Base-by-base conservation (phyloP, 1,140 invertebrate species). In the Apis mellifera region DNA sequence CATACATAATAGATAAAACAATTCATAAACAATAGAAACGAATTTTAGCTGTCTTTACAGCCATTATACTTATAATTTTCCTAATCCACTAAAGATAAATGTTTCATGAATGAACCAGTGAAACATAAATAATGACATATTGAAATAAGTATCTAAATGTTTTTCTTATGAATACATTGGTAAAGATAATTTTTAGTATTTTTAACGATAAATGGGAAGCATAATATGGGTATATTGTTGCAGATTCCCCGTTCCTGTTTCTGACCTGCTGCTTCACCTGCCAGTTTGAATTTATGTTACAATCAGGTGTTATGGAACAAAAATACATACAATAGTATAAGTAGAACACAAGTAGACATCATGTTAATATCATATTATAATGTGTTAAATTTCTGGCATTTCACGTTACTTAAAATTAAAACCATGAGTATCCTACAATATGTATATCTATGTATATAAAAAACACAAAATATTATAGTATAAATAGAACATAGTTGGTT, bases 261-360 rank as follows among this genome's bases (percentile, higher is more conserved):
- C 76, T 89, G 84, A 89, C 84, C 89, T 79, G 81, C 88, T 87
- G 89, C 89, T 87, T 89, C 90, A 88, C 90, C 90, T 90, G 89
- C 68, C 91, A 84, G 84, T 84, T 84, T 87, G 32, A 89, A 89
- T 85, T 89, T 88, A 83, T 89, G 77, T 90, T 90, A 90, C 86
- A 89, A 88, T 89, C 79, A 86, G 83, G 73, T 83, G 85, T 89
- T 86, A 91, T 86, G 85, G 82, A 85, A 90, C 89, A 92, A 87
- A 89, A 92, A 90, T 91, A 91, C 89, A 90, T 87, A 91, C 86
- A 82, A 74, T 89, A 86, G 77, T 89, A 89, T 88, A 90, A 90
- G 85, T 90, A 88, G 83, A 91, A 92, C 88, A 92, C 89, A 91
- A 89, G 88, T 82, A 83, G 86, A 91, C 82, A 90, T 87, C 74